Conservation (phyloP, 2,797 vertebrate species). For the Cuniculus paca region DNA sequence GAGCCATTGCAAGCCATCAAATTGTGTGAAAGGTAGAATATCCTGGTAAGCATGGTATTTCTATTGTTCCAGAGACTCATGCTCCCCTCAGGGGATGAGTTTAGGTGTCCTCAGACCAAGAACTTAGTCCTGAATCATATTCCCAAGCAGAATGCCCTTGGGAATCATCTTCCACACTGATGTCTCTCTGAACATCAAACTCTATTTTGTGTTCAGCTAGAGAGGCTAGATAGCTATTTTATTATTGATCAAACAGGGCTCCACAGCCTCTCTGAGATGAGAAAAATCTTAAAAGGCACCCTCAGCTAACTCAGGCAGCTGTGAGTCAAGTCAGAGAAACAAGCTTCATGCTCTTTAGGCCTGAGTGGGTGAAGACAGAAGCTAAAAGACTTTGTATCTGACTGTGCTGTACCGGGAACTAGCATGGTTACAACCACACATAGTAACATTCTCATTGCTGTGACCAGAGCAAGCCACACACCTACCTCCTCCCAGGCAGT, state of each 20-base stretch:
- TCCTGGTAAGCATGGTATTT: neutral
- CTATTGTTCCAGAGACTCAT: neutral
- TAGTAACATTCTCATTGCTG: neutral
- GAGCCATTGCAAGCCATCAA: neutral
- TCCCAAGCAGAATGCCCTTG: neutral
- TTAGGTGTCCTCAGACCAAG: neutral
- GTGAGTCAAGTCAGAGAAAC: constrained; percentile 58
- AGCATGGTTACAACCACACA: rapidly evolving
- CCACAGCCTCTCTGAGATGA: constrained; percentile 37
- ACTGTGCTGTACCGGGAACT: neutral
- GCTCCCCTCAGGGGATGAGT: neutral
- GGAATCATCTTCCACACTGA: neutral
- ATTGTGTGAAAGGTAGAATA: neutral
- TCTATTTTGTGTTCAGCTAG: constrained; percentile 31
- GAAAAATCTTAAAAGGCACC: constrained; percentile 70
- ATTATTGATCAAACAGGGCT: constrained; percentile 74
- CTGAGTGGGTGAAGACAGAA: neutral
- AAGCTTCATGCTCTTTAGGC: constrained; percentile 31
- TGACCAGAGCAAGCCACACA: neutral
- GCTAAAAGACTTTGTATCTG: neutral
- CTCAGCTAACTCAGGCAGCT: neutral
- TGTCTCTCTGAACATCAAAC: constrained; percentile 56
- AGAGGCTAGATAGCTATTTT: constrained; percentile 59
- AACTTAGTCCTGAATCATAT: neutral
- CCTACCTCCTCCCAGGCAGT: neutral